Percentiles rank a stretch among this genome's conserved stretches.
phyloP scores from a whole-genome alignment of 2,113 vertebrate genomes.

The Xerus inauris region DNA sequence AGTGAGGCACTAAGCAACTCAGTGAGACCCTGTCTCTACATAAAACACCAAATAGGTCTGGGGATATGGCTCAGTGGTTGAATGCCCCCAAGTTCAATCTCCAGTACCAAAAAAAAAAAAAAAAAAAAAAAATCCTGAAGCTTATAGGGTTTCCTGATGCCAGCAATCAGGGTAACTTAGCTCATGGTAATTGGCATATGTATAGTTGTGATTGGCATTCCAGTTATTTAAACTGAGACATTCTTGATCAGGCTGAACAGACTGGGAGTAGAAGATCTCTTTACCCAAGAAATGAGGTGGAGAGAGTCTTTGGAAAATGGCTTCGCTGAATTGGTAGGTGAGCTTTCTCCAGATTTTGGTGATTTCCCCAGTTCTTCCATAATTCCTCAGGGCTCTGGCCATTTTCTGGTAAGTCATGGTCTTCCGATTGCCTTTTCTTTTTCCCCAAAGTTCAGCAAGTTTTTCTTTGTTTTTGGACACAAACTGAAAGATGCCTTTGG shows the following conservation, averaged over 20 bases:
- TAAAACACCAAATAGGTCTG: too few relatives aligned
- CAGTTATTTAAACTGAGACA: slow-evolving; percentile 85
- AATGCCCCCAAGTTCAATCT: too few relatives aligned
- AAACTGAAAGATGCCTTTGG: slow-evolving; percentile 95
- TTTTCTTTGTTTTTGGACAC: slow-evolving; percentile 98
- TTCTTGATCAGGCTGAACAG: slow-evolving; percentile 83
- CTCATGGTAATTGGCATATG: slow-evolving; percentile 86
- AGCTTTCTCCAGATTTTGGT: slow-evolving; percentile 96
- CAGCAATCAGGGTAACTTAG: slow-evolving; percentile 75
- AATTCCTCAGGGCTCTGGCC: slow-evolving; percentile 97
- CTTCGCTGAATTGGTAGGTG: slow-evolving; percentile 96
- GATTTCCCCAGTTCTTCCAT: slow-evolving; percentile 97
- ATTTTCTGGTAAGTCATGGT: slow-evolving; percentile 99
- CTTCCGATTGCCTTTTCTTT: slow-evolving; percentile 97
- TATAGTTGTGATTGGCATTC: slow-evolving; percentile 87
- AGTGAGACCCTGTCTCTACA: too few relatives aligned
- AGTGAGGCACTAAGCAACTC: too few relatives aligned
- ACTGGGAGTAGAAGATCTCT: slow-evolving; percentile 83
- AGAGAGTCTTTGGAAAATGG: slow-evolving; percentile 92
- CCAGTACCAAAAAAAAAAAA: too few relatives aligned
- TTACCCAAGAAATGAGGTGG: slow-evolving; percentile 82
- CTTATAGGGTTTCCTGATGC: slow-evolving; percentile 10
- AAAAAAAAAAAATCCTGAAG: too few relatives aligned
- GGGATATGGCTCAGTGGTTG: too few relatives aligned
- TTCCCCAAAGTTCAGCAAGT: slow-evolving; percentile 96